A percentile compares a stretch with the other conserved stretches of the same genome.
These are phyloP conservation scores for Passer montanus DNA, from an alignment of 2,113 vertebrate genomes.

Conservation along the genomic window DNA sequence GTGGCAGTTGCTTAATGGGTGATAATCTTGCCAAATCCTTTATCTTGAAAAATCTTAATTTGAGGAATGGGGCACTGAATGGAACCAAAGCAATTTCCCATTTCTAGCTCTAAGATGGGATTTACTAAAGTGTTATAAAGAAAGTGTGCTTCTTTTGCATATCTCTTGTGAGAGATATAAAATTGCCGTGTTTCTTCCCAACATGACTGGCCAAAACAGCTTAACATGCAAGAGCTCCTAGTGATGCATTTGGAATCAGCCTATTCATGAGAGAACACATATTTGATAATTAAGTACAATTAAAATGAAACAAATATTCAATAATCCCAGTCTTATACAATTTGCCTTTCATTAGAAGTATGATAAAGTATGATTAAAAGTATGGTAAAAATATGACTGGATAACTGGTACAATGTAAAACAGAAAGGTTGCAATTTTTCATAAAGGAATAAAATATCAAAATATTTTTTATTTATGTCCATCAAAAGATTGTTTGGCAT, in stretches of 20 bases:
- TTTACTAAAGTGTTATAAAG: not conserved
- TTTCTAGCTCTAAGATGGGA: not conserved
- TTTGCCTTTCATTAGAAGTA: not conserved
- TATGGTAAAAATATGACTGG: not conserved
- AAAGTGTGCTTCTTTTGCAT: not conserved
- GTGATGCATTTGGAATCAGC: not conserved
- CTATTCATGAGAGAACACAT: not conserved
- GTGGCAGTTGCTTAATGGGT: not conserved
- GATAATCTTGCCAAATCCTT: not conserved
- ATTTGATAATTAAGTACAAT: not conserved
- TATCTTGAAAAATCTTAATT: not conserved
- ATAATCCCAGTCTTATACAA: not conserved
- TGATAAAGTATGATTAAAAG: not conserved
- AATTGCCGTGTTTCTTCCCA: not conserved
- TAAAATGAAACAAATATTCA: not conserved
- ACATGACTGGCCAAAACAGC: not conserved
- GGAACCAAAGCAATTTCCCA: not conserved
- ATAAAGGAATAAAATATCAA: not conserved
- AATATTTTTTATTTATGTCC: not conserved
- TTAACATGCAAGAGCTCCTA: not conserved
- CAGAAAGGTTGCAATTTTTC: not conserved
- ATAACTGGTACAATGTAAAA: not conserved
- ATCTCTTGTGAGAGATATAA: not conserved
- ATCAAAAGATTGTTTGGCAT: not conserved
- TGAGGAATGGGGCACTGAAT: not conserved